Percentiles rank a stretch among this genome's conserved stretches.
Conservation (phyloP, 1,140 invertebrate species). For the Trissolcus basalis region DNA sequence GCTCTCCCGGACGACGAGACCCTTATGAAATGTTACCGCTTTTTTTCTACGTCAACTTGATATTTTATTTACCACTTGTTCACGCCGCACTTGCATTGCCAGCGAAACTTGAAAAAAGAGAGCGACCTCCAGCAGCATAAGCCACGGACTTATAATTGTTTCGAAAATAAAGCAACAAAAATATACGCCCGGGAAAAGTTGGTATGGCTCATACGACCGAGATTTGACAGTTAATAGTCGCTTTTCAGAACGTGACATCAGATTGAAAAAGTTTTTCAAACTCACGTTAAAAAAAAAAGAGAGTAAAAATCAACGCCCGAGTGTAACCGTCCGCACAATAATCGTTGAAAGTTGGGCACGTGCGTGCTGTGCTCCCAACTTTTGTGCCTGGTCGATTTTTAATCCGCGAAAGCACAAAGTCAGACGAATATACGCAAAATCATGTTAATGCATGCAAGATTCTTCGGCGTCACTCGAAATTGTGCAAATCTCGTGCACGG, state of each 20-base stretch:
- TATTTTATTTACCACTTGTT: constrained; percentile 58
- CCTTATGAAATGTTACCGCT: constrained; percentile 48
- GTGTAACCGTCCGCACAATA: too few species aligned
- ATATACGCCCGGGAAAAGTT: constrained; percentile 12
- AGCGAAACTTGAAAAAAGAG: constrained; percentile 15
- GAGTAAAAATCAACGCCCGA: background rate
- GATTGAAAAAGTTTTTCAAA: constrained; percentile 6
- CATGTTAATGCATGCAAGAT: constrained; percentile 37
- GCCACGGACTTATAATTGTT: constrained; percentile 2
- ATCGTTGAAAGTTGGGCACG: background rate
- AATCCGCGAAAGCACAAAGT: constrained; percentile 1
- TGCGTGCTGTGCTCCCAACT: background rate
- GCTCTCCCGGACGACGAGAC: constrained; percentile 16
- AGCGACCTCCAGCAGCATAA: constrained; percentile 18
- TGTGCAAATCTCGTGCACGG: constrained; percentile 43
- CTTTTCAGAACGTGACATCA: constrained; percentile 17
- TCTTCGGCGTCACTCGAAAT: constrained; percentile 46
- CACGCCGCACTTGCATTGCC: constrained; percentile 41
- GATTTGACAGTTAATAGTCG: constrained; percentile 35
- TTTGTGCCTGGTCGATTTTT: too few species aligned
- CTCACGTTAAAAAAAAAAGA: background rate
- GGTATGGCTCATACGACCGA: constrained; percentile 24
- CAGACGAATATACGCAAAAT: constrained; percentile 41
- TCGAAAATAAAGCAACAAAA: too few species aligned
- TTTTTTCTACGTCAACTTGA: constrained; percentile 46